Conservation (phyloP, 2,888 invertebrate genomes). For the Tenthredo scrophulariae region DNA sequence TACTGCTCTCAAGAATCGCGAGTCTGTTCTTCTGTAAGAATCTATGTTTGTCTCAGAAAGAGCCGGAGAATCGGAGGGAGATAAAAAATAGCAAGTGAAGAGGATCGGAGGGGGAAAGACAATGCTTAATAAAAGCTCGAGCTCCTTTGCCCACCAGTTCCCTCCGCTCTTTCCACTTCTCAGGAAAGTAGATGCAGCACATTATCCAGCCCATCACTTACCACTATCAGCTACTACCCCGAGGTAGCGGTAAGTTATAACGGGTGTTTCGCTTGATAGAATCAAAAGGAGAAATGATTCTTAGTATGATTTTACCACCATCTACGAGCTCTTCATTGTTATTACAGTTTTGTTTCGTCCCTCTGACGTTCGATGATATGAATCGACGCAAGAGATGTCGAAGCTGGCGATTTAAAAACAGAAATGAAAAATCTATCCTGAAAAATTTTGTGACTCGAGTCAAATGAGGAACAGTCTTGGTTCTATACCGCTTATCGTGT, state of each 20-base stretch:
- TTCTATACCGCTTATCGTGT: neutral
- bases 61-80: neutral
- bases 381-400: neutral
- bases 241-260: constrained; percentile 59
- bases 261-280: constrained; percentile 55
- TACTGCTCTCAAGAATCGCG: neutral
- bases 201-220: constrained; percentile 76
- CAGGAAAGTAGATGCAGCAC: constrained; percentile 76
- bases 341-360: neutral
- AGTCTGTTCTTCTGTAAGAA: constrained; percentile 20
- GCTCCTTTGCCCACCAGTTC: constrained; percentile 55
- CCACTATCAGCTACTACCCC: constrained; percentile 66
- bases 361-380: neutral
- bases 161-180: constrained; percentile 56
- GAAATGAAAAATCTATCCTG: neutral
- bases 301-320: neutral
- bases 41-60: constrained; percentile 34
- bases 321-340: neutral
- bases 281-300: neutral
- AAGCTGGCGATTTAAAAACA: neutral
- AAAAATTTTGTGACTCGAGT: neutral
- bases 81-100: neutral
- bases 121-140: constrained; percentile 71
- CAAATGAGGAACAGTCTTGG: neutral
- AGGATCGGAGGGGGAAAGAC: constrained; percentile 61